Evolutionary conservation across 2,797 vertebrate species (phyloP).

Genomic region (Malurus leucopterus): DNA sequence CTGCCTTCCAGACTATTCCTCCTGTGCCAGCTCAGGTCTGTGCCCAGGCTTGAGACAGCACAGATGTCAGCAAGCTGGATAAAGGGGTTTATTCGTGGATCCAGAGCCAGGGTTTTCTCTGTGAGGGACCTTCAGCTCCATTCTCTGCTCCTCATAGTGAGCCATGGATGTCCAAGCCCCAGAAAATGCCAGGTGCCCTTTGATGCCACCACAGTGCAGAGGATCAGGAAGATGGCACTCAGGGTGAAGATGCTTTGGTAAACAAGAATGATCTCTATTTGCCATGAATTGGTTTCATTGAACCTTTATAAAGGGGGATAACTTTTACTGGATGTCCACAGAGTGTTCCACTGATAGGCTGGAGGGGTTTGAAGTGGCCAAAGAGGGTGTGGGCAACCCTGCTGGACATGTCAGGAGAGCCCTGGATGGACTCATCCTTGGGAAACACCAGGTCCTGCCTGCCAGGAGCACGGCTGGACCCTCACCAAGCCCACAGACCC

Average conservation of each 20-base stretch:
- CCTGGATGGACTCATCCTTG: neutral
- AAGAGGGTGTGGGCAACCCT: neutral
- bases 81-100: neutral
- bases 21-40: neutral
- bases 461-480: neutral
- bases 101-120: neutral
- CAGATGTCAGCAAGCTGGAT: neutral
- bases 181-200: neutral
- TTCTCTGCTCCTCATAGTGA: neutral
- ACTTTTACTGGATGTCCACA: accelerated
- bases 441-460: neutral
- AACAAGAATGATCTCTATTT: neutral
- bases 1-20: neutral
- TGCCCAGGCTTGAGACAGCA: neutral
- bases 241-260: neutral
- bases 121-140: neutral
- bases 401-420: neutral
- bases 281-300: neutral
- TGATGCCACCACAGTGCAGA: neutral
- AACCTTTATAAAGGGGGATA: neutral
- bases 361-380: neutral
- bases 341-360: neutral
- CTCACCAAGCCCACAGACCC: neutral
- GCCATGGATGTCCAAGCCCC: neutral
- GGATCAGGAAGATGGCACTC: neutral